Percentiles rank a stretch among this genome's conserved stretches.
These are phyloP conservation scores for Coracias cyanogaster DNA, from an alignment of 2,797 vertebrate species.

Conservation along the genomic window DNA sequence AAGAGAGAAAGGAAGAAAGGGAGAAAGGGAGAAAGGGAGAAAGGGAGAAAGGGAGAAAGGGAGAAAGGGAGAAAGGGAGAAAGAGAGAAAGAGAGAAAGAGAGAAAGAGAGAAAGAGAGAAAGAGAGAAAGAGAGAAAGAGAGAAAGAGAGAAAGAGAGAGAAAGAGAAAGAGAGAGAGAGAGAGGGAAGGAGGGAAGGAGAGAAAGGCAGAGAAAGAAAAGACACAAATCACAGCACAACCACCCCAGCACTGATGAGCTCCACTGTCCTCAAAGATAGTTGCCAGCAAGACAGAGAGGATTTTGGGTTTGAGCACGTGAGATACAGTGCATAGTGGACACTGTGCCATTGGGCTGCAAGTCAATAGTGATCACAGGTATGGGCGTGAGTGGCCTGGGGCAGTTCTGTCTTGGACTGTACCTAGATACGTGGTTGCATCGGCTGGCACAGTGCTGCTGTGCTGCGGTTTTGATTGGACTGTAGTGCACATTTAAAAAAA, in stretches of 20 bases:
- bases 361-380: fast-evolving
- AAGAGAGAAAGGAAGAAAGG: not conserved
- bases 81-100: not conserved
- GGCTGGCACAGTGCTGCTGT: not conserved
- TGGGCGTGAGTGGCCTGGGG: not conserved
- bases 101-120: not conserved
- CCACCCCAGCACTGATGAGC: not conserved
- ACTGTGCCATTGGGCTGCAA: not conserved
- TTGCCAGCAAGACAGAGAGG: not conserved
- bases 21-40: not conserved
- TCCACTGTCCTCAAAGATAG: not conserved
- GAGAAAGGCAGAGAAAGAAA: not conserved
- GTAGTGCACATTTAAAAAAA: not conserved
- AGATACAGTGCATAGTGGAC: not conserved
- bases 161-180: not conserved
- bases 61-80: not conserved
- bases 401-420: not conserved
- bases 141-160: not conserved
- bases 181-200: not conserved
- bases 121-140: not conserved
- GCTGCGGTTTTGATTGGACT: not conserved
- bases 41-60: not conserved
- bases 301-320: not conserved
- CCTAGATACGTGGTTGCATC: not conserved
- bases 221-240: not conserved